phyloP scores from a whole-genome alignment of 2,113 vertebrate genomes.

The Oenanthe oenanthe region DNA sequence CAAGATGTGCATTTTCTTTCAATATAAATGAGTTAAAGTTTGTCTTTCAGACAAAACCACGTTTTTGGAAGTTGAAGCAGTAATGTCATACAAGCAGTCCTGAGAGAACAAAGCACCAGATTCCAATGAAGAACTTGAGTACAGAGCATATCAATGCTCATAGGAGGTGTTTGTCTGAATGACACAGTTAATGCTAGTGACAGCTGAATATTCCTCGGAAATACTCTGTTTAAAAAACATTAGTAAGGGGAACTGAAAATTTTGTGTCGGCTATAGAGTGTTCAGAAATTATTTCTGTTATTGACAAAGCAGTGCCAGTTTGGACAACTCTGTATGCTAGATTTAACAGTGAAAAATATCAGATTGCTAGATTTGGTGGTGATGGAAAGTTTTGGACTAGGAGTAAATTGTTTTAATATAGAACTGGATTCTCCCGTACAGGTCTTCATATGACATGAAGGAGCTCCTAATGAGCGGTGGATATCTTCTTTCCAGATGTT shows the following conservation, averaged over 20 bases:
- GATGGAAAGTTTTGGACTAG: not conserved
- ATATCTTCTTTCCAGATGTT: not conserved
- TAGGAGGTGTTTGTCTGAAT: not conserved
- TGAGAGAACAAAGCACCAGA: not conserved
- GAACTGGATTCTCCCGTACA: not conserved
- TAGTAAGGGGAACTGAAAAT: not conserved
- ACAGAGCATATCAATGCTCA: not conserved
- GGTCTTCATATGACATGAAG: not conserved
- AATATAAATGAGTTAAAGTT: not conserved
- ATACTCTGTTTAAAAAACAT: not conserved
- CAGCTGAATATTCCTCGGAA: not conserved
- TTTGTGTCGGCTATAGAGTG: not conserved
- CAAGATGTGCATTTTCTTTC: not conserved
- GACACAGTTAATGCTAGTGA: not conserved
- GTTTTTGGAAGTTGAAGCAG: not conserved
- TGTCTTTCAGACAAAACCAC: not conserved
- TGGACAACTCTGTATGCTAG: not conserved
- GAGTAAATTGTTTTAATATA: not conserved
- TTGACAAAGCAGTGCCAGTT: not conserved
- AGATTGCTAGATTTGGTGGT: not conserved
- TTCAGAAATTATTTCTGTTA: not conserved
- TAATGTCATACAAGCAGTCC: accelerated
- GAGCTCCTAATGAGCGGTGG: not conserved
- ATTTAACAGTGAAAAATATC: not conserved
- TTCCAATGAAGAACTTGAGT: not conserved